Percentiles rank a stretch among this genome's conserved stretches.
These are phyloP conservation scores for Ophthalmolycus amberensis DNA, from an alignment of 2,113 vertebrate genomes.

Conservation along the genomic window DNA sequence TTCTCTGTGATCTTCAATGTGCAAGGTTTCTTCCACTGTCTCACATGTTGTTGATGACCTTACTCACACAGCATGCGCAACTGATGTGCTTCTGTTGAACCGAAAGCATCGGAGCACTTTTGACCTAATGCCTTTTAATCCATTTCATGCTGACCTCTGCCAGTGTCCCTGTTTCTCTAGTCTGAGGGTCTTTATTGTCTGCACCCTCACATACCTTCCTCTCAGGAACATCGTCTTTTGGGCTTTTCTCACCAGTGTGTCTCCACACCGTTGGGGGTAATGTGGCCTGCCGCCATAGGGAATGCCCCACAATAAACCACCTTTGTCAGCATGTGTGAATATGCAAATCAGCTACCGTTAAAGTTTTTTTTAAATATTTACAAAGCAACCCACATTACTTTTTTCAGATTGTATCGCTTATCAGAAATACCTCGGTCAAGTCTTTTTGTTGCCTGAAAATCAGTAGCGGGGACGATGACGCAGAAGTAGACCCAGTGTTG, in stretches of 20 bases:
- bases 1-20: conserved; percentile 21
- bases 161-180: background rate
- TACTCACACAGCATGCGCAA: background rate
- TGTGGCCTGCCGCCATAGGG: conserved; percentile 31
- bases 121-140: background rate
- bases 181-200: conserved; percentile 1
- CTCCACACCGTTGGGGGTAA: conserved; percentile 47
- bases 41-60: background rate
- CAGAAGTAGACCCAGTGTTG: background rate
- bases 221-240: conserved; percentile 33
- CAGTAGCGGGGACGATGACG: background rate
- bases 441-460: conserved; percentile 2
- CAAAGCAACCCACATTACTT: background rate
- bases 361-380: conserved; percentile 20
- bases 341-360: conserved; percentile 49
- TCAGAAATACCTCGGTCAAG: background rate
- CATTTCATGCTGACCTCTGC: conserved; percentile 3
- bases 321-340: conserved; percentile 64
- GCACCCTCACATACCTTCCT: conserved; percentile 15
- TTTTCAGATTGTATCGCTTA: background rate
- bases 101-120: background rate
- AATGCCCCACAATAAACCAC: conserved; percentile 57
- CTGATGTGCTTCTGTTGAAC: background rate
- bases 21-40: background rate
- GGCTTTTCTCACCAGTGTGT: conserved; percentile 59